phyloP scores from a whole-genome alignment of 2,113 vertebrate species.

The Addax nasomaculatus region DNA sequence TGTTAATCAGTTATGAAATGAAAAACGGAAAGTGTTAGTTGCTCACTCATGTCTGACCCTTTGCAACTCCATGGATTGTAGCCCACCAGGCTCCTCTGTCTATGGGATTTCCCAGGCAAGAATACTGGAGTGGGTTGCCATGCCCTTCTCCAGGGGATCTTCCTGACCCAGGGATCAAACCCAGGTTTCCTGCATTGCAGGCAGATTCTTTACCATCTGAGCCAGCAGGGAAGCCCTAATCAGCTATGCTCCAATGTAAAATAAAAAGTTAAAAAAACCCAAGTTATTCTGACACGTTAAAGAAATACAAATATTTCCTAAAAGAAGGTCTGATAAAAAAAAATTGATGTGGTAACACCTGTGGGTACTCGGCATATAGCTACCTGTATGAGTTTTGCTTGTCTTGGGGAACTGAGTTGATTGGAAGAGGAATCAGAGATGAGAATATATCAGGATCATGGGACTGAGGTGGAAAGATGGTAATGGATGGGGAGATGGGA shows the following conservation, averaged over 20 bases:
- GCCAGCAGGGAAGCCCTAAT: neutral
- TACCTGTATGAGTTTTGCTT: constrained; percentile 51
- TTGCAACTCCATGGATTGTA: neutral
- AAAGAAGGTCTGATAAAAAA: neutral
- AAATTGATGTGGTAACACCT: neutral
- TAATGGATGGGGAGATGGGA: neutral
- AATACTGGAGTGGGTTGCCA: neutral
- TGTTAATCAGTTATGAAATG: neutral
- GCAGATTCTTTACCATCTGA: neutral
- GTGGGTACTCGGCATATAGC: constrained; percentile 14
- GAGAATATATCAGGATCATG: neutral
- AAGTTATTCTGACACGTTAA: neutral
- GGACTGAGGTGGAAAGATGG: neutral
- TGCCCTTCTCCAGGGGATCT: neutral
- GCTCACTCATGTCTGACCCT: neutral
- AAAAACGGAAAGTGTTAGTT: neutral
- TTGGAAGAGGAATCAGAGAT: neutral
- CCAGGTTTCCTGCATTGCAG: neutral
- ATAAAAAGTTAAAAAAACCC: neutral
- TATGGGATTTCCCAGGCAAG: neutral
- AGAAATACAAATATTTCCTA: neutral
- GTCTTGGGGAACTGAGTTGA: neutral
- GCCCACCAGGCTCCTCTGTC: neutral
- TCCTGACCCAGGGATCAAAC: neutral
- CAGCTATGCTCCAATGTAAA: neutral